Conservation (phyloP, 2,113 vertebrate genomes). For the Oxygymnocypris stewartii region DNA sequence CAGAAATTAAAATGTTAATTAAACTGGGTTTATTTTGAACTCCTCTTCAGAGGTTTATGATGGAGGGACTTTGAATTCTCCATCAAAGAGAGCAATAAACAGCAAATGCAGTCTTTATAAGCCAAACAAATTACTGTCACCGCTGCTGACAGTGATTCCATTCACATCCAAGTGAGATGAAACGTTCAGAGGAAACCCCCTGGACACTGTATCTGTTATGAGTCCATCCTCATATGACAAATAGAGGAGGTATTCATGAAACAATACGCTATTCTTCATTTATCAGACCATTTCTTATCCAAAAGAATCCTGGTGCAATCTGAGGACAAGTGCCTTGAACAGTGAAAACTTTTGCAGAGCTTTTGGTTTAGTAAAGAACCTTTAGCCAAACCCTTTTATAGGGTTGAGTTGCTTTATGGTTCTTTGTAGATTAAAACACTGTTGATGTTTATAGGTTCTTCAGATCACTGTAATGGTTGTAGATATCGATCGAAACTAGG, state of each 20-base stretch:
- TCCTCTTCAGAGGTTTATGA: constrained; percentile 52
- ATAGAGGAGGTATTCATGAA: constrained; percentile 39
- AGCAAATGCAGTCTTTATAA: constrained; percentile 47
- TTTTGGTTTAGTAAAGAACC: not conserved
- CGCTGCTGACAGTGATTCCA: constrained; percentile 52
- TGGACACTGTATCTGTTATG: constrained; percentile 9
- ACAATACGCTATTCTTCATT: constrained; percentile 20
- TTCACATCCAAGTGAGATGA: constrained; percentile 36
- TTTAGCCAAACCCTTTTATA: not conserved
- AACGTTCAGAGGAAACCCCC: constrained; percentile 50
- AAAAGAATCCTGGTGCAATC: constrained; percentile 9
- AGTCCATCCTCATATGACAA: constrained; percentile 8
- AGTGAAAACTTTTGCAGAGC: not conserved
- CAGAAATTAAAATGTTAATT: constrained; percentile 60
- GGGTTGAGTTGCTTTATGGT: not conserved
- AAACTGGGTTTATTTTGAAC: constrained; percentile 61
- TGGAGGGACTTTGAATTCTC: constrained; percentile 43
- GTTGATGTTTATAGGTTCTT: not conserved
- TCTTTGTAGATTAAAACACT: not conserved
- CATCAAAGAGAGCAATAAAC: constrained; percentile 60
- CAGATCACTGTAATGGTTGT: not conserved
- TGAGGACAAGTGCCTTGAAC: not conserved
- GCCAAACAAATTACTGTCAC: constrained; percentile 39
- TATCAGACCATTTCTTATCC: not conserved
- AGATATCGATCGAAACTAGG: not conserved